Base-by-base conservation (phyloP, 92 coral and sea anemone genomes). In the Palythoa heliodiscus region DNA sequence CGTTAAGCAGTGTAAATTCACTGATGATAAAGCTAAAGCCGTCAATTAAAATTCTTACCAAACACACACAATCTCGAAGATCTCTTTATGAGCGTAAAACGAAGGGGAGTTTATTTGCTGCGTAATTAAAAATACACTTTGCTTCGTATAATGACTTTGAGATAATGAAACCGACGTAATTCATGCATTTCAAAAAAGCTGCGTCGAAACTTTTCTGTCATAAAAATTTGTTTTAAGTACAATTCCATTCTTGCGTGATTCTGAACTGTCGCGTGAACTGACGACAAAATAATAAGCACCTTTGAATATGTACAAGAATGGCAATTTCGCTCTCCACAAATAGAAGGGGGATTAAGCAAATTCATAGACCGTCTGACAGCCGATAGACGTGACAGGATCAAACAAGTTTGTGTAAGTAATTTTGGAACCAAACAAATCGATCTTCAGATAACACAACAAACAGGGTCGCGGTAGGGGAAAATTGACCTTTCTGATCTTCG, bases 371-470 rank as follows among this genome's bases (percentile, higher is more conserved):
- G 84, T 67, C 39, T 67, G 74, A 64, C 84, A 66, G 29, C 66
- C 84, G 55, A 66, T 64, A 60, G 73, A 80, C 84, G 74, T 80
- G 84, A 80, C 84, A 80, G 84, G 84, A 80, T 80, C 84, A 80
- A 80, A 80, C 84, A 80, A 47, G 84, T 53, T 80, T 80, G 84
- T 80, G 84, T 80, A 80, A 80, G 84, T 80, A 80, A 67, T 80
- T 47, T 80, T 70, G 66, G 84, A 80, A 64, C 73, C 84, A 80
- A 80, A 80, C 84, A 80, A 80, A 80, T 66, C 84, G 84, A 80
- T 80, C 84, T 61, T 63, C 53, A 40, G 84, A 80, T 80, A 80
- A 80, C 84, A 80, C 84, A 80, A 80, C 84, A 80, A 80, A 80
- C 84, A 80, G 43, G 47, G 73, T 80, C 84, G 73, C 60, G 84